phyloP scores from a whole-genome alignment of 2,113 vertebrate species.

The Sigmodon hispidus region DNA sequence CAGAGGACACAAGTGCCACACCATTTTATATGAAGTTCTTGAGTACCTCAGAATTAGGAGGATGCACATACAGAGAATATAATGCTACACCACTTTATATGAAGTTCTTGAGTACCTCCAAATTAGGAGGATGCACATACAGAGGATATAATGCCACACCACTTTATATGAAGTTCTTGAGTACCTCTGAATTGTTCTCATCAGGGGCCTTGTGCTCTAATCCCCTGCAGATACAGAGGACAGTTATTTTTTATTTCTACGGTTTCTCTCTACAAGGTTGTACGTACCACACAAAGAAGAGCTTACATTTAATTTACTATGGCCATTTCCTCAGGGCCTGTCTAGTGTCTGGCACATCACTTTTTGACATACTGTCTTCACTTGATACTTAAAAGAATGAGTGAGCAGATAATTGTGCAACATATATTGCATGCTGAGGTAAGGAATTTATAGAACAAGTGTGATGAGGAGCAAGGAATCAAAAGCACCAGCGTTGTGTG shows the following conservation, averaged over 20 bases:
- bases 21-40: too few species aligned
- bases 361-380: background rate
- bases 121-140: background rate
- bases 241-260: background rate
- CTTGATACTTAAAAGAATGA: background rate
- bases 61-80: too few species aligned
- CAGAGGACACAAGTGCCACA: too few species aligned
- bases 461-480: background rate
- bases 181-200: background rate
- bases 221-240: background rate
- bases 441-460: background rate
- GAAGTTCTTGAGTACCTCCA: too few species aligned
- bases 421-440: background rate
- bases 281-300: background rate
- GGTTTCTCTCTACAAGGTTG: background rate
- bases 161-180: background rate
- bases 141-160: background rate
- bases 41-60: too few species aligned
- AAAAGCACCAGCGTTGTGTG: background rate
- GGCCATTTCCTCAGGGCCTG: background rate
- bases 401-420: background rate
- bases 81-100: too few species aligned
- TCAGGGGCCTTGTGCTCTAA: background rate
- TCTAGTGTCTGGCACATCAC: too few species aligned
- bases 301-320: background rate